These are phyloP conservation scores for Chymomyza fuscimana DNA, from an alignment of 2,888 invertebrate genomes.

Conservation along the genomic window DNA sequence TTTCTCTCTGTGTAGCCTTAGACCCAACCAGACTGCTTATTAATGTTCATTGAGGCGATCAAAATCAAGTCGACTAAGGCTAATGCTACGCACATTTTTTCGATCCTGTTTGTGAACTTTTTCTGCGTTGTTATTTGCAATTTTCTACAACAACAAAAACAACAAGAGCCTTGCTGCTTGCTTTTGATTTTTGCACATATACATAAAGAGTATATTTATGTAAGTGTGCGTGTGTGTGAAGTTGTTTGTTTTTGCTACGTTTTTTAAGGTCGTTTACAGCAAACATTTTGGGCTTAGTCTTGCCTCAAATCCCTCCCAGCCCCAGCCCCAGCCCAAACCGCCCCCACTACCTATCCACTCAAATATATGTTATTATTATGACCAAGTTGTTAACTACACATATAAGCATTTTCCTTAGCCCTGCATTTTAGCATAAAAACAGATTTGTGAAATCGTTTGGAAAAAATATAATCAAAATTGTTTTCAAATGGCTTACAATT, in stretches of 20 bases:
- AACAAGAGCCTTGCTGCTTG: slow-evolving; percentile 24
- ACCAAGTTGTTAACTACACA: slow-evolving; percentile 74
- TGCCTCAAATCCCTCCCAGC: not conserved
- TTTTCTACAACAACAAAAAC: slow-evolving; percentile 55
- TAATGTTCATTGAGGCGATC: slow-evolving; percentile 75
- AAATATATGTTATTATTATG: slow-evolving; percentile 74
- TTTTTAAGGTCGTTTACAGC: slow-evolving; percentile 73
- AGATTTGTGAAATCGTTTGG: slow-evolving; percentile 76
- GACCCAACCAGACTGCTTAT: slow-evolving; percentile 42
- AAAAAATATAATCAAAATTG: slow-evolving; percentile 76
- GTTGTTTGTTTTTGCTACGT: slow-evolving; percentile 54
- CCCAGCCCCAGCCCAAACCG: no score
- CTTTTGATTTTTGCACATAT: slow-evolving; percentile 53
- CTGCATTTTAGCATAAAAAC: slow-evolving; percentile 58
- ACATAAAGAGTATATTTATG: slow-evolving; percentile 33
- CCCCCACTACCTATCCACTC: not conserved
- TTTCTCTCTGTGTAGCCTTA: not conserved
- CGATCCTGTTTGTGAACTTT: slow-evolving; percentile 55
- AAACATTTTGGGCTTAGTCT: slow-evolving; percentile 52
- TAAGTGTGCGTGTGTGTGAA: no score
- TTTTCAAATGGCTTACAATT: slow-evolving; percentile 74
- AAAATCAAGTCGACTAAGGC: slow-evolving; percentile 75
- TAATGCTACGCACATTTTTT: slow-evolving; percentile 68
- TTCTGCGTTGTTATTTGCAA: slow-evolving; percentile 66
- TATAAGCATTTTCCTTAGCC: slow-evolving; percentile 53